Evolutionary conservation across 2,113 vertebrate species (phyloP).

Genomic region (Pangasianodon gigas): DNA sequence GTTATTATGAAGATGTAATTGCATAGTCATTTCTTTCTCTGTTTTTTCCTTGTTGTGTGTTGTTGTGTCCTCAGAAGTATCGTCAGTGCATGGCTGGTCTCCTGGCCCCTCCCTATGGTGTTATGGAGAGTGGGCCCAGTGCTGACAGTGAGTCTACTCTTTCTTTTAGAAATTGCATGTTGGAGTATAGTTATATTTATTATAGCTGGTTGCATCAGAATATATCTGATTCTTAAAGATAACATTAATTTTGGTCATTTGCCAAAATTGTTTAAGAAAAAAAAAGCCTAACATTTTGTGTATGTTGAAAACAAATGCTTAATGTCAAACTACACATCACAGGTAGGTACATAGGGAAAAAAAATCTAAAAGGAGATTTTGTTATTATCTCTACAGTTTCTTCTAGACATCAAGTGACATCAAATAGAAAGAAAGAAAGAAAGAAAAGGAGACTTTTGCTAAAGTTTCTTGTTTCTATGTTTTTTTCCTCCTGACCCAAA

Average conservation of each 20-base stretch:
- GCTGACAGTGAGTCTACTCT: conserved; percentile 86
- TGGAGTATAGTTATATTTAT: not conserved
- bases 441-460: not conserved
- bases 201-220: not conserved
- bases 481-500: not conserved
- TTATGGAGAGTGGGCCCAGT: conserved; percentile 89
- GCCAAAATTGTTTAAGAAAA: not conserved
- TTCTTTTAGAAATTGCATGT: not conserved
- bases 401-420: not conserved
- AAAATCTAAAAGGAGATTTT: not conserved
- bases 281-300: not conserved
- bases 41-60: conserved; percentile 3
- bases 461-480: not conserved
- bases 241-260: not conserved
- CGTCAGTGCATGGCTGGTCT: conserved; percentile 94
- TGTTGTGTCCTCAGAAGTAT: conserved; percentile 83
- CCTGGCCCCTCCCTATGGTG: conserved; percentile 92
- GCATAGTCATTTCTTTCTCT: not conserved
- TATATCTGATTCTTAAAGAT: not conserved
- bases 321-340: not conserved
- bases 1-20: not conserved
- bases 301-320: not conserved
- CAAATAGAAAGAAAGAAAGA: not conserved
- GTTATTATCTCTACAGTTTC: not conserved
- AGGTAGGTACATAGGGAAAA: not conserved